phyloP scores from a whole-genome alignment of 2,797 vertebrate species.

The Amphiprion clarkii region DNA sequence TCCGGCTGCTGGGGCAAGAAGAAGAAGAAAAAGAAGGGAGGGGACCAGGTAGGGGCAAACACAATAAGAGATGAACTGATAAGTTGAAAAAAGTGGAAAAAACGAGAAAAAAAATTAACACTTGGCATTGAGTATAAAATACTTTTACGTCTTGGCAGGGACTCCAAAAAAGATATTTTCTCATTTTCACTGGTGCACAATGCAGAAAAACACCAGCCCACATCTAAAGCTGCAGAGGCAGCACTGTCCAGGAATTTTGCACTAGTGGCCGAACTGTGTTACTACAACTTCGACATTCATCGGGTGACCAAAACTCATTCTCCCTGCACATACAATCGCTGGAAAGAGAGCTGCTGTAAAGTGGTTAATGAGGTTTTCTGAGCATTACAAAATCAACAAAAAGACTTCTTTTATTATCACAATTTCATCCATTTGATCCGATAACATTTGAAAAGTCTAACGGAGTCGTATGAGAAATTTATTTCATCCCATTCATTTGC shows the following conservation, averaged over 20 bases:
- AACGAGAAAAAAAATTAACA: not conserved
- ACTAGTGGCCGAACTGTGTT: not conserved
- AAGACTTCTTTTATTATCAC: too few relatives aligned
- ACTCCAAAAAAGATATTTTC: not conserved
- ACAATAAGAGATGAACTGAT: slow-evolving; percentile 54
- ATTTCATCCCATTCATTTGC: not conserved
- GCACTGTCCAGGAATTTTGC: not conserved
- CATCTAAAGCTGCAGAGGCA: not conserved
- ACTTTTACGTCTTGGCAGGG: not conserved
- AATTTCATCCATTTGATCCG: not conserved
- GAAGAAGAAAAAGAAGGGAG: slow-evolving; percentile 99
- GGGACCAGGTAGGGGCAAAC: slow-evolving; percentile 92
- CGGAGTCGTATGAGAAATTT: not conserved
- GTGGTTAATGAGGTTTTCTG: too few relatives aligned
- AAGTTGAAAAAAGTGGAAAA: not conserved
- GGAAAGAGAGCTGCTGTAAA: too few relatives aligned
- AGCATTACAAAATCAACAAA: too few relatives aligned
- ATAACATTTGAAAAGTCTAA: not conserved
- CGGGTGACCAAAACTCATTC: not conserved
- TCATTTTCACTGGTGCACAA: not conserved
- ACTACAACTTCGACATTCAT: not conserved
- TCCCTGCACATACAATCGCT: too few relatives aligned
- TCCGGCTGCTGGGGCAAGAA: slow-evolving; percentile 99
- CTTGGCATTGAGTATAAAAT: not conserved
- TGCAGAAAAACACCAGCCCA: not conserved